These are phyloP conservation scores for Pollimyrus isidori DNA, from an alignment of 2,113 vertebrate genomes.

Conservation along the genomic window DNA sequence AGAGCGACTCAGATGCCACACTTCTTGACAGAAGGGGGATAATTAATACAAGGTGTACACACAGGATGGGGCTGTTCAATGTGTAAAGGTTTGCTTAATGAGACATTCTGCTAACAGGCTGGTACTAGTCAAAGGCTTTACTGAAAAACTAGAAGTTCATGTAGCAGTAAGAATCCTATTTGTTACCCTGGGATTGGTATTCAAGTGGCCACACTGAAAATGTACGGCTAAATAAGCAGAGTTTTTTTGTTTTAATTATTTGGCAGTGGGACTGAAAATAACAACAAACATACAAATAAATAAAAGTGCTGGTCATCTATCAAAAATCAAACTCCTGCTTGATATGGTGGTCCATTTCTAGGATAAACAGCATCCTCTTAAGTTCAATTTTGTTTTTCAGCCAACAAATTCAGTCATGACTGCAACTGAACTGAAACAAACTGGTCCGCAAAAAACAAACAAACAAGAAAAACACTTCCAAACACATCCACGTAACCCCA, in stretches of 20 bases:
- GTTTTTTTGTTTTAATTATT: background rate
- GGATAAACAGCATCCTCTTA: no score
- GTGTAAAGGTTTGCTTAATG: background rate
- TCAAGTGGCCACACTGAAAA: background rate
- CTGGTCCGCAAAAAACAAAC: slow-evolving; percentile 26
- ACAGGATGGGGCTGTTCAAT: background rate
- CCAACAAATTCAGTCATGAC: background rate
- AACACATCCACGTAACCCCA: slow-evolving; percentile 48
- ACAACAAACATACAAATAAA: background rate
- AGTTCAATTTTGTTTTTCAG: background rate
- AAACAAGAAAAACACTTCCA: slow-evolving; percentile 39
- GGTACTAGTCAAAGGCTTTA: background rate
- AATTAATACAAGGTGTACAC: slow-evolving; percentile 20
- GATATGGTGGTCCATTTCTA: background rate
- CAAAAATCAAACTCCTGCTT: background rate
- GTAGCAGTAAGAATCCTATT: background rate
- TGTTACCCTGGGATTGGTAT: background rate
- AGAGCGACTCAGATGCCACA: background rate
- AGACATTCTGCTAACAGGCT: background rate
- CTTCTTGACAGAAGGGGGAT: background rate
- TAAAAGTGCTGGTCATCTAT: background rate
- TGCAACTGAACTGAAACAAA: slow-evolving; percentile 32
- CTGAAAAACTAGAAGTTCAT: background rate
- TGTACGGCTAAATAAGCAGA: background rate
- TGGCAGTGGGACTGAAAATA: background rate